Base-by-base conservation (phyloP, 2,888 invertebrate species). In the Furcula furcula region DNA sequence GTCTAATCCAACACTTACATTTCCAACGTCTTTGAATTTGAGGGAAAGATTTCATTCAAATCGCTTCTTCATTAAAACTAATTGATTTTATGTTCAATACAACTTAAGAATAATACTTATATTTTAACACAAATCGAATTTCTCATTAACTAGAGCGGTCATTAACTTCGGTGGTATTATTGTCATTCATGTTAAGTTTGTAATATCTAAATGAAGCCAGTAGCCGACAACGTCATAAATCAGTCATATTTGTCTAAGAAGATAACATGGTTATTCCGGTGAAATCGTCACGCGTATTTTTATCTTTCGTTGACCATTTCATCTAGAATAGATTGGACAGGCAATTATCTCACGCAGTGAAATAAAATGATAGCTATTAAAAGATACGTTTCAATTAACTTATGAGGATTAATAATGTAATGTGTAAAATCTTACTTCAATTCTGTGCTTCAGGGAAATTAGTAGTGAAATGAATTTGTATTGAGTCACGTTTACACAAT, bases 371-470 rank as follows among this genome's bases (percentile, higher is more conserved):
- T 35, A 36, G 34, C 32, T 26, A 31, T 29, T 19, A 41, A 40
- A 44, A 35, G 34, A 37, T 36, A 19, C 20, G 30, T 26, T 26
- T 21, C 18, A 38, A 41, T 37, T 32, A 19, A 35, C 47, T 31
- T 29, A 41, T 30, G 19, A 27, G 26, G 29, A 41, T 47, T 43
- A 49, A 44, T 25, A 38, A 12, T 33, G 36, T 34, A 44, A 47
- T 50, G 41, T 43, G 32, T 46, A 28, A 29, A 42, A 48, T 53
- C 42, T 43, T 31, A 27, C 18, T 36, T 50, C 35, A 64, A 56
- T 23, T 64, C 58, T 55, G 35, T 22, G 54, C 46, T 46, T 55
- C 50, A 58, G 41, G 54, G 63, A 60, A 55, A 61, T 47, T 35
- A 40, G 43, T 40, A 46, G 40, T 55, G 37, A 43, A 52, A 33